These are phyloP conservation scores for Falco peregrinus DNA, from an alignment of 2,797 vertebrate species.

Conservation along the genomic window DNA sequence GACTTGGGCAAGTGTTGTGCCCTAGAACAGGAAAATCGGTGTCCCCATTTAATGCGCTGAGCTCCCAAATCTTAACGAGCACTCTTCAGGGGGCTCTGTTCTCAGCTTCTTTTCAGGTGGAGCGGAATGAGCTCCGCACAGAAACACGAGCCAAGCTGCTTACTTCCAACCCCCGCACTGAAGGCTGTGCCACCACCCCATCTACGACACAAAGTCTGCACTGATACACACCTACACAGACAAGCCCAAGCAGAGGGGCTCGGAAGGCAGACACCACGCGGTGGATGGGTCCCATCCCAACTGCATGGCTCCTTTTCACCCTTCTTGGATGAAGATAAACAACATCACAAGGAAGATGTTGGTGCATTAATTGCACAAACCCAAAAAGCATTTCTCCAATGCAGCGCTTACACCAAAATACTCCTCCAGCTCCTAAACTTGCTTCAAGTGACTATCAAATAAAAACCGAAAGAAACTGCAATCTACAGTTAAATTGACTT, in stretches of 20 bases:
- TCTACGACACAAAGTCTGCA: neutral
- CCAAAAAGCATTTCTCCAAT: neutral
- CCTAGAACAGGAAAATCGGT: neutral
- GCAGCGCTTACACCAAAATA: neutral
- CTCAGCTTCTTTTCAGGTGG: neutral
- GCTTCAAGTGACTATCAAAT: neutral
- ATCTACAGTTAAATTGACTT: neutral
- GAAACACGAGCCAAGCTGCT: neutral
- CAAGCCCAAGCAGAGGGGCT: neutral
- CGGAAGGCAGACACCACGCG: rapidly evolving
- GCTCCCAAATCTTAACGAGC: neutral
- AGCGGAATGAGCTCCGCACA: neutral
- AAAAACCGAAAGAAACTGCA: neutral
- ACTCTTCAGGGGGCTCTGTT: neutral
- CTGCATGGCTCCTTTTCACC: rapidly evolving
- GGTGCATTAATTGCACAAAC: neutral
- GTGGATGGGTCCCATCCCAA: neutral
- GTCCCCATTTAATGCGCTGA: neutral
- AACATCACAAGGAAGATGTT: neutral
- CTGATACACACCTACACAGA: rapidly evolving
- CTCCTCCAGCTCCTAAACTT: neutral
- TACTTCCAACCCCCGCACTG: neutral
- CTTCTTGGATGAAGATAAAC: rapidly evolving
- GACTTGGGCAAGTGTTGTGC: neutral
- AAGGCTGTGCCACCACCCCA: neutral